Percentiles rank a stretch among this genome's conserved stretches.
Evolutionary conservation across 2,888 invertebrate genomes (phyloP).

Genomic region (Theristus sp.): DNA sequence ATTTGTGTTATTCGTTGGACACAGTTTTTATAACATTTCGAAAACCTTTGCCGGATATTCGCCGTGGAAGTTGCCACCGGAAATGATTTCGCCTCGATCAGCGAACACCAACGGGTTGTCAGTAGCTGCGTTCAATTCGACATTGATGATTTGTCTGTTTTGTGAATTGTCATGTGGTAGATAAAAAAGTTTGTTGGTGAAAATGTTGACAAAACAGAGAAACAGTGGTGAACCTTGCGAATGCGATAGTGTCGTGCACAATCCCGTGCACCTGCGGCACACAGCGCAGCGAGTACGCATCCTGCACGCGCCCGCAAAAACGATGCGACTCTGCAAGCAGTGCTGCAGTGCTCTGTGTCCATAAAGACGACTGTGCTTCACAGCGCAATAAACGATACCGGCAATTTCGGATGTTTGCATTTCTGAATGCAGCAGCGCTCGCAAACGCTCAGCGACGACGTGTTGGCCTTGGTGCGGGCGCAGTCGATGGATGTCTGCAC

Average conservation of each 20-base stretch:
- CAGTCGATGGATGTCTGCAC: slow-evolving; percentile 42
- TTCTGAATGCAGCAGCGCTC: slow-evolving; percentile 44
- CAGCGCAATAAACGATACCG: slow-evolving; percentile 33
- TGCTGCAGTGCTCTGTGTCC: not conserved
- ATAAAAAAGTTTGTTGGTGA: too few species aligned
- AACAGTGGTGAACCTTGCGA: too few species aligned
- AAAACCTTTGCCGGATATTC: slow-evolving; percentile 51
- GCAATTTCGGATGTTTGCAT: slow-evolving; percentile 46
- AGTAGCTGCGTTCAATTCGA: slow-evolving; percentile 46
- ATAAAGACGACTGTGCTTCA: not conserved
- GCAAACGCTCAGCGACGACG: slow-evolving; percentile 41
- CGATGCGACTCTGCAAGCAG: slow-evolving; percentile 41
- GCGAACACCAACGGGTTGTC: slow-evolving; percentile 46
- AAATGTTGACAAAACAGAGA: too few species aligned
- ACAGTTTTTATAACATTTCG: too few species aligned
- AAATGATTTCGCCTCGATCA: slow-evolving; percentile 43
- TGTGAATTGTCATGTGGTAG: too few species aligned
- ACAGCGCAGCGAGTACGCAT: slow-evolving; percentile 48
- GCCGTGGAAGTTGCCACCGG: slow-evolving; percentile 50
- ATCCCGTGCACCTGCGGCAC: slow-evolving; percentile 49
- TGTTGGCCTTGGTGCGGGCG: slow-evolving; percentile 46
- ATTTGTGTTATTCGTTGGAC: too few species aligned
- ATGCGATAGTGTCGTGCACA: slow-evolving; percentile 46
- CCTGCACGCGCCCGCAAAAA: slow-evolving; percentile 46
- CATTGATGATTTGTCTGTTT: slow-evolving; percentile 36